These are phyloP conservation scores for Pandion haliaetus DNA, from an alignment of 2,113 vertebrate species.

Conservation along the genomic window DNA sequence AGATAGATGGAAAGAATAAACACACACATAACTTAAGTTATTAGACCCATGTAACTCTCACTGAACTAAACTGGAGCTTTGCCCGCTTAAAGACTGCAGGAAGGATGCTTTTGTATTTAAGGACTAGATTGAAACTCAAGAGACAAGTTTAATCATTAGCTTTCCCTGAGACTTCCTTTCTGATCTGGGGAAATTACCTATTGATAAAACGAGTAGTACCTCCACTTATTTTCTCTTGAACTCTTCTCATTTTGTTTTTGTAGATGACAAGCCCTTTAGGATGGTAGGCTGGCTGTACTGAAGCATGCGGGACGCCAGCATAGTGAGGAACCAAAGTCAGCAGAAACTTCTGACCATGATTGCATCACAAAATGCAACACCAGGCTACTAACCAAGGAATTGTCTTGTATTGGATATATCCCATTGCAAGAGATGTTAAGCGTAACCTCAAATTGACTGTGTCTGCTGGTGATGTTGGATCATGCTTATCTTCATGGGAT, in stretches of 20 bases:
- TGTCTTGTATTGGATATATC: not conserved
- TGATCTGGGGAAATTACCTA: not conserved
- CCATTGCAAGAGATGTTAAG: not conserved
- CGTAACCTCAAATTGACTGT: not conserved
- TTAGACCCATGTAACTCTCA: not conserved
- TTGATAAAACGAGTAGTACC: not conserved
- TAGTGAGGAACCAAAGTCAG: not conserved
- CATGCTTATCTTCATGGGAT: not conserved
- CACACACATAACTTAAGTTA: not conserved
- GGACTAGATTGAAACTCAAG: not conserved
- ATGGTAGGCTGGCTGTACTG: not conserved
- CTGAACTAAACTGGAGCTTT: not conserved
- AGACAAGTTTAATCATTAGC: not conserved
- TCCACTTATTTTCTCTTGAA: not conserved
- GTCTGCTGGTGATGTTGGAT: not conserved
- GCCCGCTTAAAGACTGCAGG: not conserved
- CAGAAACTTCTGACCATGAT: not conserved
- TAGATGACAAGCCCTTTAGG: not conserved
- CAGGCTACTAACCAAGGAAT: not conserved
- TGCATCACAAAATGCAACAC: not conserved
- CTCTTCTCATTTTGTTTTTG: not conserved
- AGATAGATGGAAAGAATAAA: slow-evolving; percentile 17
- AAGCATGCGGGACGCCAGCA: not conserved
- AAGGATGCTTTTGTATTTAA: slow-evolving; percentile 18
- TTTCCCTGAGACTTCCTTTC: not conserved